Base-by-base conservation (phyloP, 2,797 vertebrate species). In the Amblyraja radiata region DNA sequence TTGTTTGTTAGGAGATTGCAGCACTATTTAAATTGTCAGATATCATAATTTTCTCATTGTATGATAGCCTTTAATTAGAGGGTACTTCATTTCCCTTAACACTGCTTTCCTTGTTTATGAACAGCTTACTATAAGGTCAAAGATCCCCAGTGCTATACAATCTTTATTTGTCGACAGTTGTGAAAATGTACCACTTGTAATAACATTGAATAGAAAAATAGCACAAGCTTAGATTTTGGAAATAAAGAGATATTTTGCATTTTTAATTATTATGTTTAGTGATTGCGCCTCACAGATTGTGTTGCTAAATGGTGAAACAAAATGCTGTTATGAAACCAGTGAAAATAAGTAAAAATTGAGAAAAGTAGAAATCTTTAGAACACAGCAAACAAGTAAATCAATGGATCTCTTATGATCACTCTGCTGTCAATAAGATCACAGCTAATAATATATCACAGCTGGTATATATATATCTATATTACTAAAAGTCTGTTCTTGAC, bases 1-100 rank as follows among this genome's bases (percentile, higher is more conserved):
- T 73, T 92, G 68, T 92, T 92, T 76, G 90, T 32, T 74, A 74
- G 90, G 90, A 74, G 90, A 25, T 54, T 92, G 71, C 18, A 54
- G 90, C 90, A 46, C 71, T 76, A 92, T 74, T 92, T 92, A 92
- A 92, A 92, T 92, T 92, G 71, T 76, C 90, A 92, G 73, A 92
- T 92, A 92, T 92, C 90, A 92, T 92, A 92, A 92, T 92, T 92
- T 92, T 92, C 90, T 92, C 90, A 92, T 92, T 92, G 90, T 92
- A 73, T 92, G 90, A 28, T 92, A 74, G 90, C 90, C 71, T 76
- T 92, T 92, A 92, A 92, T 92, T 92, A 92, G 90, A 92, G 71
- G 90, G 90, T 74, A 92, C 71, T 92, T 74, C 71, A 92, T 74
- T 92, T 92, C 68, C 90, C 76, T 92, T 92, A 92, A 39, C 90